These are phyloP conservation scores for Agriopis leucophaearia DNA, from an alignment of 2,888 invertebrate genomes.

Conservation along the genomic window DNA sequence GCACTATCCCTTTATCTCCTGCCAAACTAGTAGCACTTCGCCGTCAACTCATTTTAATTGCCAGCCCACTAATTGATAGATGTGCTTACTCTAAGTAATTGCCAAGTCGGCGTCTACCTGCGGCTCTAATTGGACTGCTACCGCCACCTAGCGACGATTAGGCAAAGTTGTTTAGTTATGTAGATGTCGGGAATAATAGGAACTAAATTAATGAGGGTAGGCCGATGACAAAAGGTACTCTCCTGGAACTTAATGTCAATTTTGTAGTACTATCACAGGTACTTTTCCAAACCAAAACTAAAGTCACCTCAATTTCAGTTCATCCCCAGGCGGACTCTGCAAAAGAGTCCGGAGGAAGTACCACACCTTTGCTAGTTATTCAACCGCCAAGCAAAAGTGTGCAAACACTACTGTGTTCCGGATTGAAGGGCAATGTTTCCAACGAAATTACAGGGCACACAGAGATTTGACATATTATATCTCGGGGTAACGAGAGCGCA, in stretches of 20 bases:
- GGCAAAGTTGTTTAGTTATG: slow-evolving; percentile 24
- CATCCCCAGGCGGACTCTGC: too few species aligned
- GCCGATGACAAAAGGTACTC: not conserved
- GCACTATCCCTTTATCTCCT: slow-evolving; percentile 19
- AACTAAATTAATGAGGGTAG: slow-evolving; percentile 3
- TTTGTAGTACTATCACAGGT: too few species aligned
- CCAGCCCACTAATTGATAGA: slow-evolving; percentile 49
- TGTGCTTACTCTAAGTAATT: slow-evolving; percentile 57
- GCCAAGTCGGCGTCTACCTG: slow-evolving; percentile 46
- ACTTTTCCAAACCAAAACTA: too few species aligned
- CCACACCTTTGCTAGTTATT: too few species aligned
- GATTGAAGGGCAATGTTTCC: too few species aligned
- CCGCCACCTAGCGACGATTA: slow-evolving; percentile 40
- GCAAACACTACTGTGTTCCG: too few species aligned
- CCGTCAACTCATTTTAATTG: slow-evolving; percentile 41
- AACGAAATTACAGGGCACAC: too few species aligned
- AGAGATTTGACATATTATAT: too few species aligned
- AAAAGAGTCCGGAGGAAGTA: too few species aligned
- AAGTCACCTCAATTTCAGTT: too few species aligned
- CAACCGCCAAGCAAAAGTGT: too few species aligned
- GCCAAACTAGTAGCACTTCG: slow-evolving; percentile 31
- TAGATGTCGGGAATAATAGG: slow-evolving; percentile 1
- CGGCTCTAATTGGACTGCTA: slow-evolving; percentile 52
- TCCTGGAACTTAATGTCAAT: not conserved
- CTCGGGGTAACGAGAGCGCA: too few species aligned